These are phyloP conservation scores for Cherax quadricarinatus DNA, from an alignment of 1,140 invertebrate species.

Conservation along the genomic window DNA sequence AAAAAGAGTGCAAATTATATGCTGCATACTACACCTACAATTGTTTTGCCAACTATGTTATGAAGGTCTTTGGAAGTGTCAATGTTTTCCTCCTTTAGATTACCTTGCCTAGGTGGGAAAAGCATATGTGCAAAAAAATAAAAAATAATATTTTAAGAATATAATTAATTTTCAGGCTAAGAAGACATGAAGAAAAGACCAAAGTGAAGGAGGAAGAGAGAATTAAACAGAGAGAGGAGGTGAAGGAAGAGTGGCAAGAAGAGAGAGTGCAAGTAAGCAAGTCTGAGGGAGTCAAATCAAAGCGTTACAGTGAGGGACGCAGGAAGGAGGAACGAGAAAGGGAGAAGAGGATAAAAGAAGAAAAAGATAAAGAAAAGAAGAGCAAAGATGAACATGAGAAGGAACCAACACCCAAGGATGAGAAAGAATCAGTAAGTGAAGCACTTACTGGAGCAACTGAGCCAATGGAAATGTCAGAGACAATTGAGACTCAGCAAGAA, in stretches of 20 bases:
- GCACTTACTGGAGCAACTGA: not conserved
- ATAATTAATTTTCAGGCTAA: not conserved
- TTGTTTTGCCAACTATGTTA: too few relatives aligned
- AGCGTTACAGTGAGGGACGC: conserved; percentile 57
- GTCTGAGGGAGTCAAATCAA: conserved; percentile 54
- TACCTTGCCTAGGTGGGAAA: too few relatives aligned
- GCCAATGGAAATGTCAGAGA: not conserved
- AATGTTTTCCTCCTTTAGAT: too few relatives aligned
- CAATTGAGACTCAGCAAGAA: not conserved
- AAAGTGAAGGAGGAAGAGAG: conserved; percentile 8
- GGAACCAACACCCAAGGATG: not conserved
- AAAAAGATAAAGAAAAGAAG: conserved; percentile 32
- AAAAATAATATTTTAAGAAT: too few relatives aligned
- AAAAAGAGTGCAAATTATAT: too few relatives aligned
- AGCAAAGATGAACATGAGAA: conserved; percentile 15
- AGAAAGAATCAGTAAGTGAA: not conserved
- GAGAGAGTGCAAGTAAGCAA: not conserved
- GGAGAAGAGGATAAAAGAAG: conserved; percentile 40
- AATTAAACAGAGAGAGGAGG: not conserved
- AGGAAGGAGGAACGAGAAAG: conserved; percentile 55
- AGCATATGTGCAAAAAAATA: too few relatives aligned
- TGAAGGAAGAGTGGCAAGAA: conserved; percentile 24
- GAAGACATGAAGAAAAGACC: conserved; percentile 25
- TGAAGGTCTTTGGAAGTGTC: too few relatives aligned
- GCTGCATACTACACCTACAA: too few relatives aligned